Base-by-base conservation (phyloP, 2,797 vertebrate species). In the Urosaurus nigricauda region DNA sequence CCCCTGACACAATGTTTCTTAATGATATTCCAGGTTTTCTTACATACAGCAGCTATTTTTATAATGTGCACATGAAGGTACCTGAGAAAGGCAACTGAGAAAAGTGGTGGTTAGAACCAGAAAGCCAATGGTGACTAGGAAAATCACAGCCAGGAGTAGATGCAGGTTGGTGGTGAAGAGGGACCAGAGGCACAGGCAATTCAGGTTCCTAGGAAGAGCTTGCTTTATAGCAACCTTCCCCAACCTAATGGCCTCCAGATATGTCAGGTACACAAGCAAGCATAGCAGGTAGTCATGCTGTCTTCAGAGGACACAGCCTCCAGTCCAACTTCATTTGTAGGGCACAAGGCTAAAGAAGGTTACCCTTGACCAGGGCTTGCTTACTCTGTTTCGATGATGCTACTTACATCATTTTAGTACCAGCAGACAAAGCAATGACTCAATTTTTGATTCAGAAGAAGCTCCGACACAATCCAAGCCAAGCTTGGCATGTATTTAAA, bases 401-500 rank as follows among this genome's bases (percentile, higher is more conserved):
- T 83, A 5, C 77, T 85, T 82, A 93, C 78, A 88, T 77, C 80
- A 47, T 58, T 89, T 73, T 88, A 19, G 0, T 32, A 90, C 21
- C 0, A 91, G 6, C n/a, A 60, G 70, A 35, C 35, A 82, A 35
- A 65, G 2, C 80, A 40, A 87, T 77, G 7, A 83, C 32, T 1
- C 0, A 85, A 70, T 89, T 65, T 17, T 12, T 90, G 9, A 63
- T 74, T 21, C 35, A 80, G 65, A 86, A 92, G 79, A 51, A 86
- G 58, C 86, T 89, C 75, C 86, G 68, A 56, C 63, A 26, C 63
- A 84, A 0, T 58, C 24, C 63, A 84, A 0, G 85, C 75, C 58
- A 60, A 35, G 77, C 19, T 4, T n/a, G 53, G 37, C 11, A 4
- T 75, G 40, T 60, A 35, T 24, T 1, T 0, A n/a, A 71, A 71